Percentiles rank a stretch among this genome's conserved stretches.
phyloP scores from a whole-genome alignment of 2,888 invertebrate species.

The Oxytorus armatus region DNA sequence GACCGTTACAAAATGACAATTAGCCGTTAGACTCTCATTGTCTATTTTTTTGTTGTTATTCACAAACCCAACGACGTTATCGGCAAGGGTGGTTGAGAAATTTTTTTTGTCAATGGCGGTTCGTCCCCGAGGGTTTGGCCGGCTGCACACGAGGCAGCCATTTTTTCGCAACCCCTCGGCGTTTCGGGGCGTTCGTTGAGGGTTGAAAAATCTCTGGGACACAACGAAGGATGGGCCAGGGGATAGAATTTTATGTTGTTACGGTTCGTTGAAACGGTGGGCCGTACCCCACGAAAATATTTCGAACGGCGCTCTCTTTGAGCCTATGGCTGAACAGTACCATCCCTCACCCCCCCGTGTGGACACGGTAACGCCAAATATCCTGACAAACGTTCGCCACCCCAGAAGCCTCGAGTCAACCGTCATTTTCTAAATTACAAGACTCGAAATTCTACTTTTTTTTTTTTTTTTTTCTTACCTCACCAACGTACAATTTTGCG shows the following conservation, averaged over 20 bases:
- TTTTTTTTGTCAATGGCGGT: slow-evolving; percentile 63
- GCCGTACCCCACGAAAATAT: slow-evolving; percentile 54
- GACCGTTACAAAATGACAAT: slow-evolving; percentile 51
- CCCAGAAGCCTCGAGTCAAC: slow-evolving; percentile 54
- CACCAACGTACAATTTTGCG: slow-evolving; percentile 14
- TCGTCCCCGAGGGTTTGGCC: slow-evolving; percentile 28
- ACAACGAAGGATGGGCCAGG: slow-evolving; percentile 47
- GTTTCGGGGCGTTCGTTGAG: slow-evolving; percentile 41
- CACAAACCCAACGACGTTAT: slow-evolving; percentile 16
- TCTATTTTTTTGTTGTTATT: slow-evolving; percentile 33
- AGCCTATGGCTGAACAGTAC: slow-evolving; percentile 53
- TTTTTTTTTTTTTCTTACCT: slow-evolving; percentile 2
- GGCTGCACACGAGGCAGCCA: slow-evolving; percentile 50
- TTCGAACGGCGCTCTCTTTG: slow-evolving; percentile 1
- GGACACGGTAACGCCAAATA: not conserved
- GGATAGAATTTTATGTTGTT: slow-evolving; percentile 23
- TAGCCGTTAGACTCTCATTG: slow-evolving; percentile 31
- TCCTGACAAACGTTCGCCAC: slow-evolving; percentile 31
- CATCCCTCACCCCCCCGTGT: slow-evolving; percentile 32
- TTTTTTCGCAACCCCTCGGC: slow-evolving; percentile 56
- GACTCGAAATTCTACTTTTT: slow-evolving; percentile 23
- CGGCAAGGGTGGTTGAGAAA: slow-evolving; percentile 30
- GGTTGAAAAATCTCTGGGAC: slow-evolving; percentile 55
- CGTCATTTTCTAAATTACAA: slow-evolving; percentile 58
- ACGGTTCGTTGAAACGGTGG: slow-evolving; percentile 44